Base-by-base conservation (phyloP, 2,113 vertebrate species). In the Chauna torquata region DNA sequence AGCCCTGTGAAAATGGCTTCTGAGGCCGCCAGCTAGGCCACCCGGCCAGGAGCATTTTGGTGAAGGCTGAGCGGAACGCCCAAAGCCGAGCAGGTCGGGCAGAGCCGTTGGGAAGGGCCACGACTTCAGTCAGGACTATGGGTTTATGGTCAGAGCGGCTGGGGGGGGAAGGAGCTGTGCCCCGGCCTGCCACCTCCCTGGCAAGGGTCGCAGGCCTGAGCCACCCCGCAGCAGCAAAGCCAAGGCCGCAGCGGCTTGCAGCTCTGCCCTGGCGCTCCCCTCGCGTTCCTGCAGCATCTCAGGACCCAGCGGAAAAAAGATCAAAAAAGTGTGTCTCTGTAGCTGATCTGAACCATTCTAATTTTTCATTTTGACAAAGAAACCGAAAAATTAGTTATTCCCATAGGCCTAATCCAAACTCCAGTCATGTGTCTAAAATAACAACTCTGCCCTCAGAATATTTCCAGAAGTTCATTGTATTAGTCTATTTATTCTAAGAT, bases 31-130 rank as follows among this genome's bases (percentile, higher is more conserved):
- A 22, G 16, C 32, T 32, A 50, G 54, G 42, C 19, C 61, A 36
- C 9, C 12, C 36, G 32, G 19, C 32, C 45, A 25, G 30, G 12
- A 85, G 10, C n/a, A 11, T 25, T 40, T 52, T 36, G 10, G 16
- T 34, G 42, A 69, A 83, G 22, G 38, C 61, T 90, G 38, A 70
- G 55, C 20, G 2, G 0, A 30, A 55, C 6, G 3, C n/a, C 15
- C 0, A 1, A 77, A 74, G 66, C 65, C 52, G 36, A 69, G 42
- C 59, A 84, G 68, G 2, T 1, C 0, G 0, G 52, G 24, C 62
- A 76, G 55, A 76, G 44, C 44, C 34, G 16, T 5, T 47, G 54
- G 36, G 40, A 45, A 61, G 47, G 28, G 32, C 36, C 2, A 0
- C 16, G n/a, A 18, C 71, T 54, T 74, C 18, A 3, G 64, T 74